Conservation (phyloP, 2,797 vertebrate genomes). For the Streptopelia turtur region DNA sequence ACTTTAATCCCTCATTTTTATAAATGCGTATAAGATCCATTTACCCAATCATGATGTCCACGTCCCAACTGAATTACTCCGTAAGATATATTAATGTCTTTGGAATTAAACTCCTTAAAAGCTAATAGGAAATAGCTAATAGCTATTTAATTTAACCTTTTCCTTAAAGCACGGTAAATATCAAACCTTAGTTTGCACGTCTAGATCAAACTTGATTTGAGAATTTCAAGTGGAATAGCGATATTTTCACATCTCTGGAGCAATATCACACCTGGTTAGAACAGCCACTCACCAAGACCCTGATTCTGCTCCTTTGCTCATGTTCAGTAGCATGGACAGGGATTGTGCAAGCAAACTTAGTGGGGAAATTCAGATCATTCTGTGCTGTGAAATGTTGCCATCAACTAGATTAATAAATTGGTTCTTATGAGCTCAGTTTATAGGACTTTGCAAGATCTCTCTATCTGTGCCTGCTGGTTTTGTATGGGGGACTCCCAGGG, state of each 20-base stretch:
- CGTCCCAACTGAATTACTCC: background rate
- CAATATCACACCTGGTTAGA: accelerated
- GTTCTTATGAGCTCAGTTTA: background rate
- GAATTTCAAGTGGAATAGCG: background rate
- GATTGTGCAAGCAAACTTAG: background rate
- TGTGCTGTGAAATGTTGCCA: accelerated
- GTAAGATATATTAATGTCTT: background rate
- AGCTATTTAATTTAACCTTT: conserved; percentile 54
- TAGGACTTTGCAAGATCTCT: background rate
- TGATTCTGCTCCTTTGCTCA: background rate
- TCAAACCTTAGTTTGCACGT: conserved; percentile 4
- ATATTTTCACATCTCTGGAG: background rate
- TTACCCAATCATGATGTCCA: background rate
- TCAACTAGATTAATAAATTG: background rate
- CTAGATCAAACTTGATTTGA: background rate
- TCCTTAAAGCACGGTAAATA: conserved; percentile 46
- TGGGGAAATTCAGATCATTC: background rate
- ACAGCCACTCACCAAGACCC: background rate
- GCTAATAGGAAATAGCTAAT: conserved; percentile 4
- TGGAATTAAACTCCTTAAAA: background rate
- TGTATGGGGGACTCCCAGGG: background rate
- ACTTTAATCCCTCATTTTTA: background rate
- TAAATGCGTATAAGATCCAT: background rate
- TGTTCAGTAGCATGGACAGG: accelerated
- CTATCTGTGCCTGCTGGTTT: background rate